These are phyloP conservation scores for Buathra laborator DNA, from an alignment of 2,888 invertebrate species.

Conservation along the genomic window DNA sequence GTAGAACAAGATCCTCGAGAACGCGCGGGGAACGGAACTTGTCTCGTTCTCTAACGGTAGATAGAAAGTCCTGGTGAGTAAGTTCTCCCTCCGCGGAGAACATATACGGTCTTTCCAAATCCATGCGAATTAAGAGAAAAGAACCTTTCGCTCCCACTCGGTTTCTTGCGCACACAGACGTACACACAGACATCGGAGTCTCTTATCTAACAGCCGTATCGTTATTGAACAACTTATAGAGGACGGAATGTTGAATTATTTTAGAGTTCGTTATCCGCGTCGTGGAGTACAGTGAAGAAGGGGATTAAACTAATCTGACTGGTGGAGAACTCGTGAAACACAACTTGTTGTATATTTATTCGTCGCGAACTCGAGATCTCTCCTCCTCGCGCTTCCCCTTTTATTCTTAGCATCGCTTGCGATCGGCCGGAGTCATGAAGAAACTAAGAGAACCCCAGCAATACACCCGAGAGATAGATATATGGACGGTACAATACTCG, in stretches of 20 bases:
- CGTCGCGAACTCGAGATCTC: slow-evolving; percentile 5
- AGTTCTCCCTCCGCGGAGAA: slow-evolving; percentile 25
- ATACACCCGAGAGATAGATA: slow-evolving; percentile 22
- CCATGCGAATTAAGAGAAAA: slow-evolving; percentile 44
- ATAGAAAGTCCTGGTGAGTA: slow-evolving; percentile 55
- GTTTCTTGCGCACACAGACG: neutral
- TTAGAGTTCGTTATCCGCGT: slow-evolving; percentile 16
- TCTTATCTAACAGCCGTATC: slow-evolving; percentile 12
- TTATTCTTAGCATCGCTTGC: neutral
- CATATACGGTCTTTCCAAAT: slow-evolving; percentile 39
- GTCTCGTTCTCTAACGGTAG: slow-evolving; percentile 67
- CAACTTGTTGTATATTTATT: slow-evolving; percentile 22
- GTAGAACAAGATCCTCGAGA: slow-evolving; percentile 62
- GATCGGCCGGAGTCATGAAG: slow-evolving; percentile 14
- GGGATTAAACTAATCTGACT: neutral
- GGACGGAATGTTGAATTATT: slow-evolving; percentile 20
- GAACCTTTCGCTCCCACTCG: slow-evolving; percentile 47
- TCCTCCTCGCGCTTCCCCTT: neutral
- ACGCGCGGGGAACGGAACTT: slow-evolving; percentile 59
- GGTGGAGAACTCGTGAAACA: slow-evolving; percentile 6
- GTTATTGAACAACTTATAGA: slow-evolving; percentile 7
- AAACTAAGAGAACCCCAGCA: neutral
- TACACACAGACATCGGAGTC: neutral
- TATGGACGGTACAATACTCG: slow-evolving; percentile 64
- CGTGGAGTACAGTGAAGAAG: neutral